Evolutionary conservation across 2,113 vertebrate genomes (phyloP).

Genomic region (Tauraco erythrolophus): DNA sequence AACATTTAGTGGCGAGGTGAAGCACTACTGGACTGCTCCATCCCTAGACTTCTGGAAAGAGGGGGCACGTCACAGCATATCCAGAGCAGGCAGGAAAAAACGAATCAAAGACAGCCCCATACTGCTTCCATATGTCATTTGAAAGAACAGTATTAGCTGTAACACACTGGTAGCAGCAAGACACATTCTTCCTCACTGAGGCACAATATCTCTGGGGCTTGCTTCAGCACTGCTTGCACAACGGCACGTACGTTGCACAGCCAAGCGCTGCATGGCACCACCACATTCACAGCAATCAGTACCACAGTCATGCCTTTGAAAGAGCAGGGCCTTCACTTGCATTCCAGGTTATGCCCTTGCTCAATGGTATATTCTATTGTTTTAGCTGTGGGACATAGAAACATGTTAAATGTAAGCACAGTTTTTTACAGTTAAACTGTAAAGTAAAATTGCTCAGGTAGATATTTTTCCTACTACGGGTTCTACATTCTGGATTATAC

Average conservation of each 20-base stretch:
- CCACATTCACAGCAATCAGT: not conserved
- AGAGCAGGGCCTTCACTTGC: not conserved
- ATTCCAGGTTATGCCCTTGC: not conserved
- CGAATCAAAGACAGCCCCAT: not conserved
- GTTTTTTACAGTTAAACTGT: not conserved
- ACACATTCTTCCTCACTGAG: not conserved
- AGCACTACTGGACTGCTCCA: not conserved
- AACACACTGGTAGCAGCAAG: not conserved
- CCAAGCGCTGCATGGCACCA: not conserved
- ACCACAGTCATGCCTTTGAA: not conserved
- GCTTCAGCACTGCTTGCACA: not conserved
- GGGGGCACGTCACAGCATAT: not conserved
- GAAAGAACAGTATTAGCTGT: not conserved
- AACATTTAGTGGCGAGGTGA: not conserved
- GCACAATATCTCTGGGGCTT: not conserved
- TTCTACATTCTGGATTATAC: not conserved
- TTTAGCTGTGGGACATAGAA: not conserved
- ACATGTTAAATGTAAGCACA: not conserved
- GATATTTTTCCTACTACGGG: not conserved
- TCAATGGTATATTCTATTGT: not conserved
- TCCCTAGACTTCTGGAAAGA: not conserved
- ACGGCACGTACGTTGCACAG: fast-evolving
- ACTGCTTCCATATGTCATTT: not conserved
- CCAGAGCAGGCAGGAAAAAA: not conserved
- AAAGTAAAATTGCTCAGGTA: not conserved